Base-by-base conservation (phyloP, 1,140 invertebrate species). In the Panagrolaimus sp. region DNA sequence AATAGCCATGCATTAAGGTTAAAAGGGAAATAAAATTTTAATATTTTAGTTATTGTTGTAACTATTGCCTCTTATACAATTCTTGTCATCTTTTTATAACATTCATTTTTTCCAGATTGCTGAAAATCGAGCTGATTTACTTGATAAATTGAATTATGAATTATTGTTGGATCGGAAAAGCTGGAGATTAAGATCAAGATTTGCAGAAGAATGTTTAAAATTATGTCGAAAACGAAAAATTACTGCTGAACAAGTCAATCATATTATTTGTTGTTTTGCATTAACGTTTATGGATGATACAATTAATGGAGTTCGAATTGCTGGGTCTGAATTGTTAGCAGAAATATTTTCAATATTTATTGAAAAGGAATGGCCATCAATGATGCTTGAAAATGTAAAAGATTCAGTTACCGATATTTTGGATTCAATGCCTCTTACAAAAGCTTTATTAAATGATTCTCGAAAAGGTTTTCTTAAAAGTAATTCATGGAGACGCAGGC, bases 281-380 rank as follows among this genome's bases (percentile, higher is more conserved):
- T 57, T 57, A 27, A 57, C 51, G 4, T 57, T 57, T 57, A 57
- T 57, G 51, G 51, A 57, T 57, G 51, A 57, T 57, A 57, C 51
- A 13, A 57, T 57, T 57, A 27, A 27, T 25, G 27, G 51, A 11
- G 51, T 57, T 57, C 51, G 51, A 20, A 16, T 25, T 25, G 1
- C 8, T 9, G 51, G 51, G 11, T 57, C 51, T 13, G 51, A 57
- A 27, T 27, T 57, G 51, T 57, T 57, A 8, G 11, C 51, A 1
- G 27, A 57, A 27, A 27, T 57, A 20, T 57, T 57, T 20, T 57
- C 51, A 27, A 20, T 57, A 1, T 57, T 57, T 27, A 57, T 57
- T 27, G 27, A 57, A 20, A 20, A n/a, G 11, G 51, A 57, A 20
- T 57, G 27, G 8, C 51, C 51, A 16, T 38, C 31, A 38, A 38